phyloP scores from a whole-genome alignment of 2,113 vertebrate genomes.

The Otus sunia region DNA sequence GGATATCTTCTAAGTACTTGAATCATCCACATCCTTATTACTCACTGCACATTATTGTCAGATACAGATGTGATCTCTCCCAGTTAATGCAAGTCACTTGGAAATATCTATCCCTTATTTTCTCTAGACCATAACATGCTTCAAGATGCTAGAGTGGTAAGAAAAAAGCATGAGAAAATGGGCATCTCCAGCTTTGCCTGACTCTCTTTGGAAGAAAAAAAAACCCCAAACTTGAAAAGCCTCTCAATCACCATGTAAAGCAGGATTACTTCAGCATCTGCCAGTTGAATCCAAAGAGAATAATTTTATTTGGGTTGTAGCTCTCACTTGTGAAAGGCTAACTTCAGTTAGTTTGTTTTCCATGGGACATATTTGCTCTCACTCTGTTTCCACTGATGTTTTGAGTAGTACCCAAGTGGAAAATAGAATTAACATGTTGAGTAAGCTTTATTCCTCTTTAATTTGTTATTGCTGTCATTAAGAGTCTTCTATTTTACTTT shows the following conservation, averaged over 20 bases:
- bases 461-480: conserved; percentile 53
- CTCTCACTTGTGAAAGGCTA: not conserved
- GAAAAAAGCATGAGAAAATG: not conserved
- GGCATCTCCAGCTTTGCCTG: not conserved
- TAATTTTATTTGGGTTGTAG: not conserved
- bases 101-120: not conserved
- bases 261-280: not conserved
- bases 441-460: conserved; percentile 67
- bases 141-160: not conserved
- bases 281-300: not conserved
- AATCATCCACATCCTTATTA: not conserved
- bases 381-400: conserved; percentile 16
- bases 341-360: not conserved
- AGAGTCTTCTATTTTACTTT: conserved; percentile 48
- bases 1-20: not conserved
- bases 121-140: not conserved
- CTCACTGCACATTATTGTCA: not conserved
- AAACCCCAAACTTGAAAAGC: not conserved
- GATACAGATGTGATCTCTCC: not conserved
- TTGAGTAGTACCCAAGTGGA: conserved; percentile 66
- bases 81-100: not conserved
- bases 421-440: conserved; percentile 65
- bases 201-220: not conserved
- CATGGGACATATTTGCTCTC: not conserved
- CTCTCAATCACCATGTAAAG: not conserved